Base-by-base conservation (phyloP, 2,113 vertebrate genomes). In the Dasyornis broadbenti region DNA sequence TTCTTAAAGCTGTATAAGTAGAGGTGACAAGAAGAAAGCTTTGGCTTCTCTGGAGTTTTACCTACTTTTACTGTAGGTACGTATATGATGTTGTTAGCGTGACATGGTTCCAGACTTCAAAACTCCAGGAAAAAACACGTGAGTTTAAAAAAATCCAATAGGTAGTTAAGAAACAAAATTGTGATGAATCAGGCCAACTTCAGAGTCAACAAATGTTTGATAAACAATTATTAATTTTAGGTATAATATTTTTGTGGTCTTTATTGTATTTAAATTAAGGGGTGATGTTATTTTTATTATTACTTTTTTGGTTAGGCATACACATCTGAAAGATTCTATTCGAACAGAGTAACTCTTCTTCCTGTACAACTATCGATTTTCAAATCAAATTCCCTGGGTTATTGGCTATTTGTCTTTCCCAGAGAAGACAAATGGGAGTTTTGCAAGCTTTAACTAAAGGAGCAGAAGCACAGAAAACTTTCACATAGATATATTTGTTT, bases 301-400 rank as follows among this genome's bases (percentile, higher is more conserved):
- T 39, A 23, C 65, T 86, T 82, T 71, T 69, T 8, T 66, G 6
- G n/a, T 50, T 78, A 78, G 12, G 13, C 26, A 39, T 39, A 30
- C 11, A 44, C 7, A 1, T 83, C 60, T 37, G 31, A 81, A 81
- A 81, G 10, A 31, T 73, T 79, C 10, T 65, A 8, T 59, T 56
- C 60, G 56, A 87, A 42, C 3, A 52, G 40, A 59, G 17, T 45
- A 12, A 11, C 66, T 50, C 16, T 57, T 81, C 61, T 65, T 66
- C 65, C 12, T 47, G 1, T 54, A 20, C 9, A 4, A 42, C 50
- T 40, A 7, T 50, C n/a, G 49, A 15, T 49, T 82, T 92, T 87
- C 24, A 61, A 57, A n/a, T 40, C 30, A 69, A 72, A 85, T 77
- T 4, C 15, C 7, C 14, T 53, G 5, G 0, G 0, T 1, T 42